Conservation (phyloP, 2,113 vertebrate genomes). For the Myrmophylax atrothorax region DNA sequence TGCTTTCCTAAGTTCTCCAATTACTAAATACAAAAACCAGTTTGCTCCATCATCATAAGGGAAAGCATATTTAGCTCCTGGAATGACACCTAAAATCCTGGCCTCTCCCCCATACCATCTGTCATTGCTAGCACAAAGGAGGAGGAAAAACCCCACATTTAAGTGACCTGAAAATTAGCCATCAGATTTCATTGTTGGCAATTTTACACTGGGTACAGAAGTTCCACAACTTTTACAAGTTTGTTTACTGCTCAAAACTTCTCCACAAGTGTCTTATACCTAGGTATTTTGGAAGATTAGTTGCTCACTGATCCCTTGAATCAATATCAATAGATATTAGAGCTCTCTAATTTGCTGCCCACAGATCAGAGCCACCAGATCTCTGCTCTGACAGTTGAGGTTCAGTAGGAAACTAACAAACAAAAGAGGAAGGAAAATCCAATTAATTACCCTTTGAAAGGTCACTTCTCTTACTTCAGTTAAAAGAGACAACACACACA, state of each 20-base stretch:
- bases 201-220: not conserved
- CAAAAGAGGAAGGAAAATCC: not conserved
- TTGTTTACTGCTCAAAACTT: not conserved
- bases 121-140: not conserved
- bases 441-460: not conserved
- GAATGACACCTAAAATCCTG: not conserved
- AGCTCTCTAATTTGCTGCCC: not conserved
- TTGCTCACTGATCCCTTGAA: not conserved
- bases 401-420: not conserved
- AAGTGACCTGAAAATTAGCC: not conserved
- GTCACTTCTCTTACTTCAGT: not conserved
- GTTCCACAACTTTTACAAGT: not conserved
- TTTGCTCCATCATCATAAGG: not conserved
- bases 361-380: not conserved
- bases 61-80: not conserved
- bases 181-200: not conserved
- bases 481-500: not conserved
- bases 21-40: not conserved
- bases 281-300: not conserved
- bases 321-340: not conserved
- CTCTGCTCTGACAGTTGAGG: not conserved
- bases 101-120: not conserved
- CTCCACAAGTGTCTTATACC: not conserved
- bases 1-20: not conserved
- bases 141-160: not conserved